These are phyloP conservation scores for Vultur gryphus DNA, from an alignment of 2,797 vertebrate species.

Conservation along the genomic window DNA sequence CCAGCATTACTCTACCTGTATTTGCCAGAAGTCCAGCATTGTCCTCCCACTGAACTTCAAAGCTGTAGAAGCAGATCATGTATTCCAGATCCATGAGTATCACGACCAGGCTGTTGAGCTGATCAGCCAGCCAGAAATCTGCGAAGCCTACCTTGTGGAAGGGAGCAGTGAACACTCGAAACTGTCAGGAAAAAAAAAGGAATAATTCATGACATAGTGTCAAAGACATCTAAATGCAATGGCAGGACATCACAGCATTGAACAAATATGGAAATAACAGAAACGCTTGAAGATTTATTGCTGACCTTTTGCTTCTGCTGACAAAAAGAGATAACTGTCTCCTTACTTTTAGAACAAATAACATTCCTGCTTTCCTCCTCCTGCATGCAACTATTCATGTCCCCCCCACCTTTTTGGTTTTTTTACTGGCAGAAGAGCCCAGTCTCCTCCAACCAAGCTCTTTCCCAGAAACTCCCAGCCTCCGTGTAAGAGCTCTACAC, in stretches of 20 bases:
- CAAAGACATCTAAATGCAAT: neutral
- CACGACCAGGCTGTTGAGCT: slow-evolving; percentile 92
- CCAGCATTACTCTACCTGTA: slow-evolving; percentile 48
- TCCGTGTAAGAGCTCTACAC: neutral
- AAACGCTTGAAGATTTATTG: neutral
- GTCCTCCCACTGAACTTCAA: slow-evolving; percentile 87
- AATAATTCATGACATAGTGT: neutral
- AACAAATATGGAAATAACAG: slow-evolving; percentile 28
- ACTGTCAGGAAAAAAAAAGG: slow-evolving; percentile 72
- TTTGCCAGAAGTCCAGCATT: slow-evolving; percentile 79
- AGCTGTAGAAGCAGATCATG: slow-evolving; percentile 98
- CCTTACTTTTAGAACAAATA: neutral
- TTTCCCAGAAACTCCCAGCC: neutral
- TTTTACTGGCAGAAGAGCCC: neutral
- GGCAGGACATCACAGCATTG: neutral
- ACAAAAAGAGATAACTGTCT: neutral
- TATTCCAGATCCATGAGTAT: slow-evolving; percentile 98
- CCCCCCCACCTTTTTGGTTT: neutral
- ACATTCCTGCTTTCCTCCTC: neutral
- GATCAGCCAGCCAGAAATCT: slow-evolving; percentile 99
- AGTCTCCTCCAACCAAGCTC: neutral
- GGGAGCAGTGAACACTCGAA: slow-evolving; percentile 95
- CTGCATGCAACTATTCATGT: neutral
- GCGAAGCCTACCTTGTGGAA: slow-evolving; percentile 97
- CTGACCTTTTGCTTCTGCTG: neutral